phyloP scores from a whole-genome alignment of 2,888 invertebrate genomes.

The Octodonta nipae region DNA sequence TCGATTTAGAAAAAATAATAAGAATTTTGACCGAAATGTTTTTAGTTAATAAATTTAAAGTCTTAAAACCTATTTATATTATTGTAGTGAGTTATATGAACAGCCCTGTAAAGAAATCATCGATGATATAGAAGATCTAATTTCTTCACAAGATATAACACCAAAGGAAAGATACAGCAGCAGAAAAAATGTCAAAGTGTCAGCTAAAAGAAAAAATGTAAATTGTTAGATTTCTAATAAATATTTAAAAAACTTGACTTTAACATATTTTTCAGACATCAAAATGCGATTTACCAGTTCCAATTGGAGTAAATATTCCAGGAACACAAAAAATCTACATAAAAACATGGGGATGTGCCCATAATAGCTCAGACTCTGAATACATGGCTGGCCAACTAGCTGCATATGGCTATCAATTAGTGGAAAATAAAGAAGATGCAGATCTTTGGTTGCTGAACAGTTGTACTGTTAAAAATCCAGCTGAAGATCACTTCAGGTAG shows the following conservation, averaged over 20 bases:
- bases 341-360: constrained; percentile 96
- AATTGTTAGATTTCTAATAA: constrained; percentile 3
- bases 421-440: constrained; percentile 65
- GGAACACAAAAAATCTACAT: constrained; percentile 73
- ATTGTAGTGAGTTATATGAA: too few species aligned
- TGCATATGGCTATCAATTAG: constrained; percentile 73
- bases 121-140: constrained; percentile 74
- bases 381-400: constrained; percentile 95
- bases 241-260: background rate
- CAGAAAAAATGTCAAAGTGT: constrained; percentile 54
- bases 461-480: constrained; percentile 95
- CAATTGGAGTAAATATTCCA: constrained; percentile 34
- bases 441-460: constrained; percentile 93
- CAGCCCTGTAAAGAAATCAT: constrained; percentile 56
- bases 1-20: too few species aligned
- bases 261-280: constrained; percentile 6
- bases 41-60: too few species aligned
- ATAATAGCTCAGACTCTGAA: constrained; percentile 94
- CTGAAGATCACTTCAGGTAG: constrained; percentile 82
- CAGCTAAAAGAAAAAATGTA: constrained; percentile 33
- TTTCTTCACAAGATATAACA: constrained; percentile 64
- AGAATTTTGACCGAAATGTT: too few species aligned
- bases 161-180: constrained; percentile 64
- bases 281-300: constrained; percentile 10
- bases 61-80: too few species aligned